phyloP scores from a whole-genome alignment of 2,113 vertebrate genomes.

The Terrapene triunguis region DNA sequence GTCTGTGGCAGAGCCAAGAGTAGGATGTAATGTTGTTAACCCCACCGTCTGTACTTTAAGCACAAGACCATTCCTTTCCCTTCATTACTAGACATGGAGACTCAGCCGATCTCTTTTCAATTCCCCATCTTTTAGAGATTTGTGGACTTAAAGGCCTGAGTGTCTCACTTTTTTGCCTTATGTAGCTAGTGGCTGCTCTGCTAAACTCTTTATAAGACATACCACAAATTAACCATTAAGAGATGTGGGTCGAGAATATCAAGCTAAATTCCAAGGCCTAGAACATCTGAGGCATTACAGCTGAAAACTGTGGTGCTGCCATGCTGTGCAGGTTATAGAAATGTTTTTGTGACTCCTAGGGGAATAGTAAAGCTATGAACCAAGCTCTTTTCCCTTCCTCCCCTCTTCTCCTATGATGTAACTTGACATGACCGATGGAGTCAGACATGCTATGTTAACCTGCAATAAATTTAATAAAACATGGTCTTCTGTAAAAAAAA shows the following conservation, averaged over 20 bases:
- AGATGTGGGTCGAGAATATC: background rate
- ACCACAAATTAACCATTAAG: background rate
- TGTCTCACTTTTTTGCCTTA: background rate
- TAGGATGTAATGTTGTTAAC: background rate
- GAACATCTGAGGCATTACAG: slow-evolving; percentile 10
- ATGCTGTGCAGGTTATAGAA: background rate
- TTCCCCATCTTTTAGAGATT: background rate
- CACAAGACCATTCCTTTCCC: background rate
- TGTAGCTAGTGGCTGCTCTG: background rate
- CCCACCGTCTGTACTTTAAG: background rate
- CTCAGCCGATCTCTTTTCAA: background rate
- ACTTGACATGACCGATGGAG: background rate
- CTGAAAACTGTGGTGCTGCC: background rate
- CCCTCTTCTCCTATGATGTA: background rate
- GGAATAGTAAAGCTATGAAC: background rate
- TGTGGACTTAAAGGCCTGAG: background rate
- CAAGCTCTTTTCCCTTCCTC: background rate
- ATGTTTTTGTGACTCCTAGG: slow-evolving; percentile 11
- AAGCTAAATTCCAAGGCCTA: background rate
- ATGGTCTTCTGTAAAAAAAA: slow-evolving; percentile 11
- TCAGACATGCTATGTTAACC: background rate
- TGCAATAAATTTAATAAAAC: background rate
- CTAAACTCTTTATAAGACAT: background rate
- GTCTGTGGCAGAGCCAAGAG: background rate
- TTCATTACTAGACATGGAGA: background rate